A percentile compares a stretch with the other conserved stretches of the same genome.
These are phyloP conservation scores for Serinus canaria DNA, from an alignment of 2,113 vertebrate species.

Conservation along the genomic window DNA sequence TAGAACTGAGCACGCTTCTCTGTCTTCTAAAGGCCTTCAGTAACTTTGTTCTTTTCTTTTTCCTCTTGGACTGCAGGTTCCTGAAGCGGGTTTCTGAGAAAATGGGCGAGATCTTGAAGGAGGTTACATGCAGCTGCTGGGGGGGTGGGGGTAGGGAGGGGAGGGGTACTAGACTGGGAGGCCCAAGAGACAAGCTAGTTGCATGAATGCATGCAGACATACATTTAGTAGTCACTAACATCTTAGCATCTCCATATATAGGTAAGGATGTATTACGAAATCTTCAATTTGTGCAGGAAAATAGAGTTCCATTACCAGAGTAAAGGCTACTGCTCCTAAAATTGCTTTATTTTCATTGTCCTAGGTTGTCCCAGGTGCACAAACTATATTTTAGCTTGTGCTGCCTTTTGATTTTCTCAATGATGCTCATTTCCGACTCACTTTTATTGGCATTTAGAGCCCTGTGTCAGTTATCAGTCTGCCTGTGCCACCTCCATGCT, in stretches of 20 bases:
- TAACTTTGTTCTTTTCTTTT: conserved; percentile 88
- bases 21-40: conserved; percentile 74
- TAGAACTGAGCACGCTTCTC: conserved; percentile 68
- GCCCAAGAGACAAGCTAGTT: conserved; percentile 79
- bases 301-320: conserved; percentile 43
- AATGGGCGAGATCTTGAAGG: conserved; percentile 95
- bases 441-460: conserved; percentile 49
- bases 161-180: conserved; percentile 69
- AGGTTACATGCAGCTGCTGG: conserved; percentile 91
- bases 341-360: conserved; percentile 43
- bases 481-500: conserved; percentile 84
- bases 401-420: conserved; percentile 21
- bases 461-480: conserved; percentile 66
- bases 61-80: conserved; percentile 98
- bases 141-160: conserved; percentile 62
- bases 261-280: conserved; percentile 64
- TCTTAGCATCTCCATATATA: conserved; percentile 80
- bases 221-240: conserved; percentile 84
- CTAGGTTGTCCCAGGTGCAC: conserved; percentile 39
- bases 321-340: conserved; percentile 56
- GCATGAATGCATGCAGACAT: conserved; percentile 93
- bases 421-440: conserved; percentile 25
- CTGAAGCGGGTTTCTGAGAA: conserved; percentile 98
- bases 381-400: conserved; percentile 55
- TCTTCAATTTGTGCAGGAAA: conserved; percentile 66